These are phyloP conservation scores for Ameiurus melas DNA, from an alignment of 2,113 vertebrate genomes.

Conservation along the genomic window DNA sequence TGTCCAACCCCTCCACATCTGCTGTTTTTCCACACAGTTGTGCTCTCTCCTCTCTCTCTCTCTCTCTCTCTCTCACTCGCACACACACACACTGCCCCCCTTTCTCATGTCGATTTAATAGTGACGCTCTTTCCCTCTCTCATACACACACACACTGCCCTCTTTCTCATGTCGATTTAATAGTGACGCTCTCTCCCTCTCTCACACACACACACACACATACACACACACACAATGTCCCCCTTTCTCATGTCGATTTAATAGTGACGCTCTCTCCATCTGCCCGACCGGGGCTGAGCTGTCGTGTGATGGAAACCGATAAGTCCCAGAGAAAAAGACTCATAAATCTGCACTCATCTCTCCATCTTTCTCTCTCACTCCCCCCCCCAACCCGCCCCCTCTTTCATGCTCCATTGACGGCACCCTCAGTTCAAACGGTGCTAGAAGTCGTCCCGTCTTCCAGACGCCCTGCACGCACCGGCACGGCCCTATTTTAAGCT, in stretches of 20 bases:
- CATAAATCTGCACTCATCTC: slow-evolving; percentile 58
- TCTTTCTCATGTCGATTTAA: too few relatives aligned
- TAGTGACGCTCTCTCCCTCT: not conserved
- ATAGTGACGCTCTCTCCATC: slow-evolving; percentile 57
- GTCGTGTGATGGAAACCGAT: slow-evolving; percentile 65
- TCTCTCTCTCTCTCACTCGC: not conserved
- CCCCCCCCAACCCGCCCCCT: not conserved
- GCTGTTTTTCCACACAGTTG: slow-evolving; percentile 65
- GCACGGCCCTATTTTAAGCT: not conserved
- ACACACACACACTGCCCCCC: not conserved
- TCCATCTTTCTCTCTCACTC: not conserved
- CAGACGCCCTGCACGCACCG: slow-evolving; percentile 59
- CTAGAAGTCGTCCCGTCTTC: slow-evolving; percentile 54
- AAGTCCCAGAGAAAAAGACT: slow-evolving; percentile 53
- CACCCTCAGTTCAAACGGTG: slow-evolving; percentile 57
- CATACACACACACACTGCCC: too few relatives aligned
- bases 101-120: not conserved
- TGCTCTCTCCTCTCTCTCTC: slow-evolving; percentile 50
- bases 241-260: slow-evolving; percentile 45
- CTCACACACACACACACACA: slow-evolving; percentile 12
- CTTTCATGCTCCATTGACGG: slow-evolving; percentile 58
- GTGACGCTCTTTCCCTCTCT: slow-evolving; percentile 27
- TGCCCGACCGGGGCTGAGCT: slow-evolving; percentile 39
- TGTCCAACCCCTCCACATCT: slow-evolving; percentile 58
- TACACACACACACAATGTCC: slow-evolving; percentile 10